These are phyloP conservation scores for Procambarus virginalis DNA, from an alignment of 1,140 invertebrate genomes.

Conservation along the genomic window DNA sequence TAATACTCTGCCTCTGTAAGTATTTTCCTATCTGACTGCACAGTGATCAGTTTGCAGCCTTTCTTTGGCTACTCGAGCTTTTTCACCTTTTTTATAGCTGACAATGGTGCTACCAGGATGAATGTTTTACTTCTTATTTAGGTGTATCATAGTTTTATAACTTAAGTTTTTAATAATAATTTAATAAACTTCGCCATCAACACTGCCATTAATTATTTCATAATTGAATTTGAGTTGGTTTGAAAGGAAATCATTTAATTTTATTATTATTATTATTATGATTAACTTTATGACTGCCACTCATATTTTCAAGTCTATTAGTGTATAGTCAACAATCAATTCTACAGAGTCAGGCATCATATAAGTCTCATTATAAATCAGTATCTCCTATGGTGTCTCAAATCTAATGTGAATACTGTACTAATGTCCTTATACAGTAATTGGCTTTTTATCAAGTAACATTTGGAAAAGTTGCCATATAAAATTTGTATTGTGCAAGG, in stretches of 20 bases:
- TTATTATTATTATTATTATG: background rate
- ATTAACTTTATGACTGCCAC: background rate
- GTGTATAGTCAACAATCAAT: background rate
- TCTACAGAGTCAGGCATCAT: too few species aligned
- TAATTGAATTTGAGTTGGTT: conserved; percentile 11
- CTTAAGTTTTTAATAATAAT: conserved; percentile 21
- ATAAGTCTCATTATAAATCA: too few species aligned
- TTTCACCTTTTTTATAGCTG: conserved; percentile 13
- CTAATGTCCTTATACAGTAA: background rate
- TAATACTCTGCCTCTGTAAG: background rate
- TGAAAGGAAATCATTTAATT: conserved; percentile 2
- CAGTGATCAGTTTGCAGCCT: conserved; percentile 3
- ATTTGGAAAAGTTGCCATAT: background rate
- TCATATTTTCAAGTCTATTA: background rate
- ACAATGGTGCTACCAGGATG: conserved; percentile 31
- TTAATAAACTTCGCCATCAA: conserved; percentile 7
- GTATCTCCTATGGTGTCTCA: too few species aligned
- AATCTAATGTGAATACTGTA: too few species aligned
- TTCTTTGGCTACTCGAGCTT: conserved; percentile 7
- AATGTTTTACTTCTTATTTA: conserved; percentile 15
- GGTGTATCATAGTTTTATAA: conserved; percentile 32
- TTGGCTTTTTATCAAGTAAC: background rate
- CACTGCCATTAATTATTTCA: conserved; percentile 36
- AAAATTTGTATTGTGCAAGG: background rate
- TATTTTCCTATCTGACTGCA: conserved; percentile 17